A percentile compares a stretch with the other conserved stretches of the same genome.
phyloP scores from a whole-genome alignment of 2,113 vertebrate species.

The Proteles cristata region DNA sequence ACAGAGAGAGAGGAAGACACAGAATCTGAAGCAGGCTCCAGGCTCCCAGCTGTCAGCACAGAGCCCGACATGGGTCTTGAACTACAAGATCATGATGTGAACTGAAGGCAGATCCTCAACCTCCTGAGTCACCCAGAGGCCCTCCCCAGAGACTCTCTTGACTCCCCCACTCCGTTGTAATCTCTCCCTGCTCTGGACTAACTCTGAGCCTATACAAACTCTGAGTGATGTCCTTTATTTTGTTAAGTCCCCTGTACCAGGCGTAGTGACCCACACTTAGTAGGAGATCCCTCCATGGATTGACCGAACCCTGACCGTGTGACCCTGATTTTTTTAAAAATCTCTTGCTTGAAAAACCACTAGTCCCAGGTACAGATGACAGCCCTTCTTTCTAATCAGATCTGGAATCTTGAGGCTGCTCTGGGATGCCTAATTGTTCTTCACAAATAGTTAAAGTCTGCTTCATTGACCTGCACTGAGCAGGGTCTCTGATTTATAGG shows the following conservation, averaged over 20 bases:
- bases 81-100: too few species aligned
- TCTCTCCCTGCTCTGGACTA: not conserved
- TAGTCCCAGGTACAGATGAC: conserved; percentile 60
- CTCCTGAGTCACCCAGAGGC: too few species aligned
- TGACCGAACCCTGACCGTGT: not conserved
- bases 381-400: conserved; percentile 55
- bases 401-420: conserved; percentile 52
- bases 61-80: too few species aligned
- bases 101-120: too few species aligned
- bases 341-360: conserved; percentile 31
- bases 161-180: fast-evolving
- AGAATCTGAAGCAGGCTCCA: too few species aligned
- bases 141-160: not conserved
- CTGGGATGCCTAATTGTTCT: conserved; percentile 78
- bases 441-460: conserved; percentile 75
- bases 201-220: not conserved
- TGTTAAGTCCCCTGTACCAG: not conserved
- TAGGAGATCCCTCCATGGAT: not conserved
- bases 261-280: not conserved
- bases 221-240: not conserved
- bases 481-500: conserved; percentile 62
- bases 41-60: too few species aligned
- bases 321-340: fast-evolving
- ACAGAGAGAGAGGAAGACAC: too few species aligned
- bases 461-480: conserved; percentile 72